phyloP scores from a whole-genome alignment of 2,888 invertebrate species.

The Gnatocerus cornutus region DNA sequence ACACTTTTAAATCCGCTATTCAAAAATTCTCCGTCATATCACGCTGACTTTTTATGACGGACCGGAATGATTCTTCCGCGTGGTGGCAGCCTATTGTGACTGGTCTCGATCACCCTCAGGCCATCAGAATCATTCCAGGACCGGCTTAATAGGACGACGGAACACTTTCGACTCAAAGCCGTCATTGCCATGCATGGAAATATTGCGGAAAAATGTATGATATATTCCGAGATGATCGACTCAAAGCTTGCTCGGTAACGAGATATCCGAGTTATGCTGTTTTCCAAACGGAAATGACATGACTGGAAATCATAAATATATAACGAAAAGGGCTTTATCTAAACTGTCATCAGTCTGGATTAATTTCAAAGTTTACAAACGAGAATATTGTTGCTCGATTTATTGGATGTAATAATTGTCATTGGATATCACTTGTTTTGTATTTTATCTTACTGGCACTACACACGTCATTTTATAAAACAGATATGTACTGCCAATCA shows the following conservation, averaged over 20 bases:
- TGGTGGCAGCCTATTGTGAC: slow-evolving; percentile 42
- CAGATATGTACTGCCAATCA: too few relatives aligned
- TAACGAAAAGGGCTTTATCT: slow-evolving; percentile 6
- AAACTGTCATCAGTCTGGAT: background rate
- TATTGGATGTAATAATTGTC: too few relatives aligned
- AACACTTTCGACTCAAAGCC: slow-evolving; percentile 37
- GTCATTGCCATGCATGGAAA: slow-evolving; percentile 41
- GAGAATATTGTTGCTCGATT: background rate
- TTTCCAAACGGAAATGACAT: slow-evolving; percentile 20
- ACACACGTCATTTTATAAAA: too few relatives aligned
- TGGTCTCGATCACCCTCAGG: slow-evolving; percentile 37
- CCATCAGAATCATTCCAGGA: slow-evolving; percentile 41
- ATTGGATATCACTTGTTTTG: too few relatives aligned
- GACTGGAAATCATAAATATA: slow-evolving; percentile 18
- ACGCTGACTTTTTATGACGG: slow-evolving; percentile 52
- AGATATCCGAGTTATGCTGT: slow-evolving; percentile 24
- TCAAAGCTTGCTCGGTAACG: slow-evolving; percentile 23
- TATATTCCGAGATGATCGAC: slow-evolving; percentile 32
- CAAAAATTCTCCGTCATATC: slow-evolving; percentile 52
- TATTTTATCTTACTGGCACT: too few relatives aligned
- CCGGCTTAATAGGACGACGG: slow-evolving; percentile 39
- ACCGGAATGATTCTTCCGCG: slow-evolving; percentile 43
- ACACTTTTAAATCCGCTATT: slow-evolving; percentile 52
- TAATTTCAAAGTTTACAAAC: background rate
- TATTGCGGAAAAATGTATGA: slow-evolving; percentile 36